Percentiles rank a stretch among this genome's conserved stretches.
Evolutionary conservation across 2,113 vertebrate genomes (phyloP).

Genomic region (Heterochromis multidens): DNA sequence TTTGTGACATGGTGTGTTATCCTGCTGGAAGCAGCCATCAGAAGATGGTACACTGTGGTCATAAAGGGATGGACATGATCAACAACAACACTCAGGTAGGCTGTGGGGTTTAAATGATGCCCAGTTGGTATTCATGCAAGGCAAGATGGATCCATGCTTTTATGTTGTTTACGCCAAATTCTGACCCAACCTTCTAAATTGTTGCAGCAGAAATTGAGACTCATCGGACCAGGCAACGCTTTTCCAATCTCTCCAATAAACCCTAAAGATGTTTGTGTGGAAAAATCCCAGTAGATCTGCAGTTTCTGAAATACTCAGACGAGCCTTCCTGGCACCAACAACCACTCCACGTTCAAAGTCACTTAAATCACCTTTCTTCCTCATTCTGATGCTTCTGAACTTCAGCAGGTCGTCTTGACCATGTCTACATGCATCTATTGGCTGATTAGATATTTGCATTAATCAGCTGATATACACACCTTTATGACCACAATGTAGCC

Average conservation of each 20-base stretch:
- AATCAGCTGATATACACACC: too few relatives aligned
- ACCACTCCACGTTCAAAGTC: too few relatives aligned
- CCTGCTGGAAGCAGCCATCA: too few relatives aligned
- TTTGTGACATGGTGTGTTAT: background rate
- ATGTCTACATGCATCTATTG: background rate
- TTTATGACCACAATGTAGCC: too few relatives aligned
- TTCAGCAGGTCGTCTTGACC: background rate
- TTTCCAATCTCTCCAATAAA: background rate
- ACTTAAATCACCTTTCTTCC: too few relatives aligned
- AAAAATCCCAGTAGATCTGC: background rate
- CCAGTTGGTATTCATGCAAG: background rate
- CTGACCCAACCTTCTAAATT: background rate
- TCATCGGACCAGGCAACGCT: background rate
- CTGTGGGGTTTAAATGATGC: too few relatives aligned
- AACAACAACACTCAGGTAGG: background rate
- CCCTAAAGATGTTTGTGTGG: background rate
- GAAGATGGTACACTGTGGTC: background rate
- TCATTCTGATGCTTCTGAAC: background rate
- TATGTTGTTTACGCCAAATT: background rate
- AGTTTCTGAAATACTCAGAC: background rate
- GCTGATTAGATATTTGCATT: background rate
- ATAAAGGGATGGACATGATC: background rate
- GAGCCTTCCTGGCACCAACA: too few relatives aligned
- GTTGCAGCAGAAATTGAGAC: background rate
- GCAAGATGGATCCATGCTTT: background rate